A percentile compares a stretch with the other conserved stretches of the same genome.
These are phyloP conservation scores for Mythimna impura DNA, from an alignment of 2,888 invertebrate species.

Conservation along the genomic window DNA sequence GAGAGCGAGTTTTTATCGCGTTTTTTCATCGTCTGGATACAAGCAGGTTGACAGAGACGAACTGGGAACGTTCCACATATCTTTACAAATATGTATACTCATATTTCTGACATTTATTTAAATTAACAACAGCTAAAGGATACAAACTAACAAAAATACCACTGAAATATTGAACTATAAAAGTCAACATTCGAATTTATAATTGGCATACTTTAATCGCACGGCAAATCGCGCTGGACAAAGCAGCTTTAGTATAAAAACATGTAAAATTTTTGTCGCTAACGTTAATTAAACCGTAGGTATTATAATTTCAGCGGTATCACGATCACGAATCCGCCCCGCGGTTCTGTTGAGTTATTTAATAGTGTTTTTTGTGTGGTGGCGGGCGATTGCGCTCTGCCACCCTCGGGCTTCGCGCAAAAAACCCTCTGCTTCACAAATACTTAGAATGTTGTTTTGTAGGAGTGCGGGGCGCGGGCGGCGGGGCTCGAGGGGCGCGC, in stretches of 20 bases:
- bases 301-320: slow-evolving; percentile 85
- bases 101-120: slow-evolving; percentile 19
- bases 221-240: slow-evolving; percentile 70
- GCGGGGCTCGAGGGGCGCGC: slow-evolving; percentile 76
- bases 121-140: slow-evolving; percentile 19
- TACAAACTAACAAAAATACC: slow-evolving; percentile 38
- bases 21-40: slow-evolving; percentile 79
- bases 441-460: slow-evolving; percentile 88
- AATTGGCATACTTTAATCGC: slow-evolving; percentile 70
- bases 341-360: slow-evolving; percentile 88
- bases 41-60: slow-evolving; percentile 81
- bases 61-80: slow-evolving; percentile 62
- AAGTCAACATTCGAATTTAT: slow-evolving; percentile 58
- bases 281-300: slow-evolving; percentile 85
- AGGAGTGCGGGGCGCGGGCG: slow-evolving; percentile 77
- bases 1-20: slow-evolving; percentile 76
- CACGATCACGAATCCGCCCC: slow-evolving; percentile 88
- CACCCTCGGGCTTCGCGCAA: slow-evolving; percentile 89
- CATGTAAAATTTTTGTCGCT: slow-evolving; percentile 79
- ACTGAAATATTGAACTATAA: slow-evolving; percentile 53
- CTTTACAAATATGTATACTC: slow-evolving; percentile 10
- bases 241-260: slow-evolving; percentile 73
- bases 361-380: slow-evolving; percentile 89
- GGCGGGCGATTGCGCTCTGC: slow-evolving; percentile 88
- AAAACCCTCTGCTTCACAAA: slow-evolving; percentile 89